Base-by-base conservation (phyloP, 2,113 vertebrate genomes). In the Phyllopteryx taeniolatus region DNA sequence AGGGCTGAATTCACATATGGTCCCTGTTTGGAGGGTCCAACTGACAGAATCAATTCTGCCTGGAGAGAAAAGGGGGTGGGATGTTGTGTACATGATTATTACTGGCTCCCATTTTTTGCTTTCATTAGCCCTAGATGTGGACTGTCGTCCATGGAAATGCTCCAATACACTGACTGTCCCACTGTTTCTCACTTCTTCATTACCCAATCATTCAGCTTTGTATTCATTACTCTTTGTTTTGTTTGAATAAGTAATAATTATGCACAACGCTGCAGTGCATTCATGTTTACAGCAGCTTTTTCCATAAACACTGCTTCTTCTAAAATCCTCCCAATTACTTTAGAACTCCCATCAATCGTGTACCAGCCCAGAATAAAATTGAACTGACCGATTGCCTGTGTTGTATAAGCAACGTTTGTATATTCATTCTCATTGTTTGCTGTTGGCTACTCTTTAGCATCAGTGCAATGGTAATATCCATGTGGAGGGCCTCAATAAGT, bases 1-100 rank as follows among this genome's bases (percentile, higher is more conserved):
- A 92, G 90, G 71, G 56, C 88, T 88, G 86, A 89, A 84, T 84
- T 86, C 92, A 91, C 92, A 94, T 92, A 92, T 93, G 92, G 90
- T 91, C 90, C 56, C 79, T 86, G 90, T 93, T 94, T 92, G 85
- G 81, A 88, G 86, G 88, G 78, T 76, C 87, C 87, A 82, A 92
- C 88, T 90, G 91, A 91, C 90, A 88, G 79, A 84, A 92, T 79
- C 88, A 83, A 83, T 87, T 87, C 85, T 86, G 85, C 86, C 79
- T 86, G 71, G 71, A 85, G 88, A 79, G 76, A 74, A 85, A 78
- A 79, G 72, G 80, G 79, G 78, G 60, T 57, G 56, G 78, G 62
- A 71, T 59, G 67, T 72, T 70, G 77, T 4, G 27, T 68, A 68
- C 56, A 70, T 74, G 76, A 84, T 77, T 81, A 81, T 72, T 72